Evolutionary conservation across 2,113 vertebrate genomes (phyloP), one percentile per base, ranked within the genome.

Genomic region (Craseonycteris thonglongyai): DNA sequence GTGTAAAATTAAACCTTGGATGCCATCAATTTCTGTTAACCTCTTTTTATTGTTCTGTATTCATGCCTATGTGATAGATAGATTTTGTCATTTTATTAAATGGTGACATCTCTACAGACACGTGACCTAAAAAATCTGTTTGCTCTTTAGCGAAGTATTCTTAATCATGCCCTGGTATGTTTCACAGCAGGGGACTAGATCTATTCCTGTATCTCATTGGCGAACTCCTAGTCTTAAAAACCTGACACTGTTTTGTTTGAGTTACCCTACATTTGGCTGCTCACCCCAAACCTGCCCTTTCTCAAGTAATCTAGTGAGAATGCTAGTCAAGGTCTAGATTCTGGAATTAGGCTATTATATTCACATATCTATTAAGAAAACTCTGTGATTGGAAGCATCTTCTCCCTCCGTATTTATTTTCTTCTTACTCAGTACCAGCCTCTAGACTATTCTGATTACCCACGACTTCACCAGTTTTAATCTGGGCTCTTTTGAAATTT

Each of bases 11-110:
- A 99, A 99, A 98, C 98, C 98, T 80, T 82, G 98, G 99, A 99
- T 98, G 99, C 98, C 99, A 99, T 99, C 99, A 99, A 98, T 99
- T 99, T 99, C 98, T 98, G 98, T 99, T 99, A 99, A 99, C 99
- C 99, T 99, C 98, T 99, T 98, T 98, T 98, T 99, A 98, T 98
- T 98, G 98, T 98, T 99, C 98, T 98, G 98, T 99, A 98, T 99
- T 98, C 98, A 97, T 98, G 98, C 98, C 97, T 98, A 98, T 96
- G 98, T 99, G 99, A 99, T 99, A 98, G 98, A 99, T 99, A 98
- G 98, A 98, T 99, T 99, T 99, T 99, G 99, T 99, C 99, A 99
- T 98, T 98, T 98, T 99, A 99, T 99, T 99, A 99, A 99, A 99
- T 98, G 98, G 98, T 98, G 98, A 98, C 97, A 98, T 97, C 96